These are phyloP conservation scores for Silurus asotus DNA, from an alignment of 2,113 vertebrate species.

Conservation along the genomic window DNA sequence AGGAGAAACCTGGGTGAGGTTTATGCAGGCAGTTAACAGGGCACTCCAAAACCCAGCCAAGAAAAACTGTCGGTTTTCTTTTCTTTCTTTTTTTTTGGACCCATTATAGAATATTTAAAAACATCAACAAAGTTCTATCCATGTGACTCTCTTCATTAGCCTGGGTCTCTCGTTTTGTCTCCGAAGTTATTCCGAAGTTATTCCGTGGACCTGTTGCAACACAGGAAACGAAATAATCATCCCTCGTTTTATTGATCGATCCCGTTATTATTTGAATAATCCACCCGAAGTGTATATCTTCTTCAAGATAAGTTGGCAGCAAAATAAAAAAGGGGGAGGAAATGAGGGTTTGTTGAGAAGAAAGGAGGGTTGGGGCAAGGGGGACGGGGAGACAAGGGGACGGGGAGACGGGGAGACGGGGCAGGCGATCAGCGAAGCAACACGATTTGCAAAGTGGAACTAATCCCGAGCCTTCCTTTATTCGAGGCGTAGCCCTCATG, in stretches of 20 bases:
- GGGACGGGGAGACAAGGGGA: slow-evolving; percentile 1
- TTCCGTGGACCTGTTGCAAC: slow-evolving; percentile 49
- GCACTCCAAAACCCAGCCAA: not conserved
- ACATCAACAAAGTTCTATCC: slow-evolving; percentile 39
- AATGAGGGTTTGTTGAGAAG: not conserved
- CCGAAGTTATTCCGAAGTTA: slow-evolving; percentile 5
- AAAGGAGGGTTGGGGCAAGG: slow-evolving; percentile 10
- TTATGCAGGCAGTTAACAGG: slow-evolving; percentile 5
- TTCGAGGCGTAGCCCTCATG: slow-evolving; percentile 33
- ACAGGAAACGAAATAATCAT: slow-evolving; percentile 39
- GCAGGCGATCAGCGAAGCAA: slow-evolving; percentile 57
- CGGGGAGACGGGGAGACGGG: not conserved
- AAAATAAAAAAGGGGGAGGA: slow-evolving; percentile 14
- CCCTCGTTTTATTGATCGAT: slow-evolving; percentile 44
- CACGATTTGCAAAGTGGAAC: slow-evolving; percentile 66
- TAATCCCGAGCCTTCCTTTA: slow-evolving; percentile 60
- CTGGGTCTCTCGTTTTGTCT: slow-evolving; percentile 18
- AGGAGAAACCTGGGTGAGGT: slow-evolving; percentile 5
- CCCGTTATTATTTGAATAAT: slow-evolving; percentile 51
- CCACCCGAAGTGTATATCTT: slow-evolving; percentile 54
- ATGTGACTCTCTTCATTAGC: slow-evolving; percentile 28
- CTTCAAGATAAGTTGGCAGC: slow-evolving; percentile 54
- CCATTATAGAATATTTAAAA: slow-evolving; percentile 48
- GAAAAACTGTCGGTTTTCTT: not conserved
- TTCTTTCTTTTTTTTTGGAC: not conserved